phyloP scores from a whole-genome alignment of 2,888 invertebrate species.

The Stramonita haemastoma region DNA sequence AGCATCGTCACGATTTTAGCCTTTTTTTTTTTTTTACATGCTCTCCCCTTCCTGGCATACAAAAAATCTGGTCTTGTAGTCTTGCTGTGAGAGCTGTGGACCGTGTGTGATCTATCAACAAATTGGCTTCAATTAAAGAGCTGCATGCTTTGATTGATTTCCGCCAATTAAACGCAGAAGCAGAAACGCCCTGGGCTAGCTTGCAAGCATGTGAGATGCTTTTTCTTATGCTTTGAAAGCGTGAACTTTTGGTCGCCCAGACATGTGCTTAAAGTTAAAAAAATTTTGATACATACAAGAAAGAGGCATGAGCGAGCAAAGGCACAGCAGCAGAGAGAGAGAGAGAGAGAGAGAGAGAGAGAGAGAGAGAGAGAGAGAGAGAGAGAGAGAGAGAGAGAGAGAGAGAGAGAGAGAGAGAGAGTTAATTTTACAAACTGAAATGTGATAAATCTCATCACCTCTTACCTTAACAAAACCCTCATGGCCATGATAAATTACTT shows the following conservation, averaged over 20 bases:
- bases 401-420: no score
- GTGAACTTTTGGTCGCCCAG: background rate
- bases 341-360: no score
- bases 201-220: background rate
- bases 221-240: background rate
- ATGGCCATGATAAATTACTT: no score
- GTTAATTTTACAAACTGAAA: no score
- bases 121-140: constrained; percentile 45
- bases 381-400: no score
- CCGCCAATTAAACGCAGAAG: constrained; percentile 41
- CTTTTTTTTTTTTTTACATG: background rate
- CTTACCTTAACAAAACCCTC: no score
- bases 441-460: no score
- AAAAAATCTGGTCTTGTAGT: background rate
- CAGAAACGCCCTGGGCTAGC: constrained; percentile 37
- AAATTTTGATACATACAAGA: no score
- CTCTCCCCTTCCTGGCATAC: background rate
- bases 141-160: constrained; percentile 43
- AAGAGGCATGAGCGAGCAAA: no score
- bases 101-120: constrained; percentile 39
- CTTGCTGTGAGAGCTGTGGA: constrained; percentile 26
- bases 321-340: background rate
- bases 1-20: background rate
- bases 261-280: background rate
- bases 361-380: no score